Evolutionary conservation across 2,113 vertebrate genomes (phyloP), one percentile per base, ranked within the genome.

Genomic region (Sterna hirundo): DNA sequence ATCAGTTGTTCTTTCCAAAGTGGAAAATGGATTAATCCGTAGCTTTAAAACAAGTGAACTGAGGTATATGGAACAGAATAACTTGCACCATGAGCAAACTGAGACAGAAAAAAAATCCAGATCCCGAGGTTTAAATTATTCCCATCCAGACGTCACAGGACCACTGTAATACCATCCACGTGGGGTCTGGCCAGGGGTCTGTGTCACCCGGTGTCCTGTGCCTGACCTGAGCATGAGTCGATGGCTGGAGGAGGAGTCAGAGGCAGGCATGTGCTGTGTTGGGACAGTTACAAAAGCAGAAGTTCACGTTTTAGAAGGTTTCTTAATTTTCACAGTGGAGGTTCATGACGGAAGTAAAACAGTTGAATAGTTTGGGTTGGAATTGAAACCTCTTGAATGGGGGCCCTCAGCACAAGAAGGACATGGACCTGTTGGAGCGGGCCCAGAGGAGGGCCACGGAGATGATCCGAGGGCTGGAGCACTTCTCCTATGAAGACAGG

Each of bases 201-300:
- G 36, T 65, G 60, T 82, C 36, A 57, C 13, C n/a, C 3, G 0
- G 7, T 66, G 20, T 64, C 54, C 26, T 36, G 26, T 90, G 40
- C 47, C 52, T 60, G 62, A 66, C 10, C 11, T 52, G 34, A 68
- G 38, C 34, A 13, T 15, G 30, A 75, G 26, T 13, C 0, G 0
- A 27, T 52, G n/a, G 22, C 75, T 58, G 46, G 76, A 85, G 60
- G 18, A 69, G 21, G 34, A 71, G 32, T 34, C 20, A 27, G 51
- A 75, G 36, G 52, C 17, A 12, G 30, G 61, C 12, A 3, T 11
- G 13, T 0, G 2, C 51, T 30, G 20, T 54, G 19, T 14, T 62
- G 66, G 46, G 29, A 36, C 13, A 42, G 7, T 49, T 80, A 19
- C 2, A 20, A 64, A 76, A 55, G 30, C 1, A 14, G 57, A 62